Base-by-base conservation (phyloP, 2,113 vertebrate species). In the Hippocampus abdominalis region DNA sequence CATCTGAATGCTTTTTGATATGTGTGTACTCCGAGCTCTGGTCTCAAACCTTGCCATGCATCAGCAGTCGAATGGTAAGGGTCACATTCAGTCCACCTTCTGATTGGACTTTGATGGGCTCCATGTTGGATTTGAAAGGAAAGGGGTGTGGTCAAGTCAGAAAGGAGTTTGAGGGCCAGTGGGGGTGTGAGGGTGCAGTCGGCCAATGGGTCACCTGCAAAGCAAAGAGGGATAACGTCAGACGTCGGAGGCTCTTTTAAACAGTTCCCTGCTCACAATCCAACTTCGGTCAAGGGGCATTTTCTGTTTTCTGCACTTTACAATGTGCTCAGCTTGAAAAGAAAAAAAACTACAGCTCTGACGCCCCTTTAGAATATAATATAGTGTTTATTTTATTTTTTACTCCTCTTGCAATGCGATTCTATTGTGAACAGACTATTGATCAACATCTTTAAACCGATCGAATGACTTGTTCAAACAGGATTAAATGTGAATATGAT, bases 11-110 rank as follows among this genome's bases (percentile, higher is more conserved):
- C 1, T 39, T 56, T 25, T 1, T 36, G 20, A 68, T 8, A 16
- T 21, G 16, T 10, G 18, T 32, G 44, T 10, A 25, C 1, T 64
- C 21, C 25, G 6, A 8, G 40, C 16, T 49, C 0, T 6, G 42
- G 42, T 13, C 20, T 49, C 46, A 16, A 91, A 98, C 97, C 94
- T 99, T 99, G 72, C 97, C 97, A 0, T 99, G 97, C 97, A 99
- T 99, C 86, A 99, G 92, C 81, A 99, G 95, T 64, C 97, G 92
- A 87, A 99, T 98, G 79, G 97, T 99, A 82, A 99, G 94, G 66
- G 96, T 99, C 86, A 99, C 96, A 1, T 99, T 98, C 82, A 99
- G 93, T 72, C 97, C 97, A 0, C 97, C 96, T 90, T 99, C 97
- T 0, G 96, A 98, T 73, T 93, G 92, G 77, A 98, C 95, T 87